A percentile compares a stretch with the other conserved stretches of the same genome.
Conservation (phyloP, 2,113 vertebrate species). For the Cynocephalus volans region DNA sequence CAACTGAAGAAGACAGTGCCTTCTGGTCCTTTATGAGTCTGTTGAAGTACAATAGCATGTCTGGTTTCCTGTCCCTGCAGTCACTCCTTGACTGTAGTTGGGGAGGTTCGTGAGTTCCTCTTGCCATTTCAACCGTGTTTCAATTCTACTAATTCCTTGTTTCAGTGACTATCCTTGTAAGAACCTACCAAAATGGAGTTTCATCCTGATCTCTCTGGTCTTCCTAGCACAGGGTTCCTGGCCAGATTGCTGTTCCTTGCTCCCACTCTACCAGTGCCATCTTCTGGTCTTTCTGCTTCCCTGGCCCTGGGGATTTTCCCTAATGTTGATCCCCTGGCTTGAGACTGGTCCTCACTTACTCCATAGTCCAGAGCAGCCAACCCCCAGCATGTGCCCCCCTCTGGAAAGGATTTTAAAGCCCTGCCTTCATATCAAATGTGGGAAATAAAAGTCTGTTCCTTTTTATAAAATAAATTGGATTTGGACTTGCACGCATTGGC, state of each 20-base stretch:
- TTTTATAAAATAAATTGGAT: conserved; percentile 70
- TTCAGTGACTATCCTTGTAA: conserved; percentile 10
- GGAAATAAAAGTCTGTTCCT: conserved; percentile 3
- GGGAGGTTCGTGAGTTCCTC: background rate
- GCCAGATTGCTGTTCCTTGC: background rate
- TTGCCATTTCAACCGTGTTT: background rate
- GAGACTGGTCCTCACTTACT: background rate
- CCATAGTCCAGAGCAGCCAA: background rate
- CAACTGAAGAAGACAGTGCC: background rate
- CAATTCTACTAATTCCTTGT: background rate
- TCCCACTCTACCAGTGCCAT: background rate
- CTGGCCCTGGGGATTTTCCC: too few relatives aligned
- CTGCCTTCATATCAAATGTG: conserved; percentile 8
- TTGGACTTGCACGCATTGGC: conserved; percentile 34
- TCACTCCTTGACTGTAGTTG: background rate
- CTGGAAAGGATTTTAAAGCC: conserved; percentile 56
- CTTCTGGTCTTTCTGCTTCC: background rate
- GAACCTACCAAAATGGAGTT: background rate
- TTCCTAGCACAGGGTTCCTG: background rate
- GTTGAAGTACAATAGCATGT: background rate
- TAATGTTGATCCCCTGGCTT: background rate
- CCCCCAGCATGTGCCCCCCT: too few relatives aligned
- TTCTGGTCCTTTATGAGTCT: background rate
- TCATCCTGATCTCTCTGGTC: background rate
- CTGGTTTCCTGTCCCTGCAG: background rate